Conservation (phyloP, 2,113 vertebrate species). For the Muscicapa adusta region DNA sequence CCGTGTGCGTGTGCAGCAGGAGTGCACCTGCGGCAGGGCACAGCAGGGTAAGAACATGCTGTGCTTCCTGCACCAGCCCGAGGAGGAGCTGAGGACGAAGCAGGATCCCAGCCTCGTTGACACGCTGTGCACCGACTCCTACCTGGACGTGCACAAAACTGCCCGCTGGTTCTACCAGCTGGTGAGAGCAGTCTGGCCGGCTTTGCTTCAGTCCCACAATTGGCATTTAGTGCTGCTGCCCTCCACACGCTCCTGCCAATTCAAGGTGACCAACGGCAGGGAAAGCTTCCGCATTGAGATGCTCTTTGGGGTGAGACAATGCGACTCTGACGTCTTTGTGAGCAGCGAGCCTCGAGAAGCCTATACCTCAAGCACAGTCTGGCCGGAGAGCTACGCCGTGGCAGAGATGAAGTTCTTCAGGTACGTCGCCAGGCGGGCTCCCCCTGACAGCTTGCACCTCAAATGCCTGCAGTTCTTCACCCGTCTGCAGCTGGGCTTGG, state of each 20-base stretch:
- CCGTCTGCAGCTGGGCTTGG: too few relatives aligned
- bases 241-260: neutral
- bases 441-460: neutral
- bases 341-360: neutral
- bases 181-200: neutral
- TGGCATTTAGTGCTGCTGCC: neutral
- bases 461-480: neutral
- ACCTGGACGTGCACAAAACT: neutral
- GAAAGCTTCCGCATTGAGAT: neutral
- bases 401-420: neutral
- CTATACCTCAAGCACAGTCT: neutral
- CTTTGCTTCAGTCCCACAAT: accelerated
- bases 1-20: too few relatives aligned
- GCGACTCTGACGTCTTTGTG: neutral
- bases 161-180: neutral
- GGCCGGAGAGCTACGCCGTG: neutral
- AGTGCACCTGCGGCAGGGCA: too few relatives aligned
- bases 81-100: too few relatives aligned
- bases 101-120: neutral
- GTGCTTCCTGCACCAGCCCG: too few relatives aligned
- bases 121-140: neutral
- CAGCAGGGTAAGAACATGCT: too few relatives aligned
- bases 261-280: neutral
- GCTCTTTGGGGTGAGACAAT: neutral
- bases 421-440: accelerated